Conservation (phyloP, 1,140 invertebrate species). For the Cyclina sinensis region DNA sequence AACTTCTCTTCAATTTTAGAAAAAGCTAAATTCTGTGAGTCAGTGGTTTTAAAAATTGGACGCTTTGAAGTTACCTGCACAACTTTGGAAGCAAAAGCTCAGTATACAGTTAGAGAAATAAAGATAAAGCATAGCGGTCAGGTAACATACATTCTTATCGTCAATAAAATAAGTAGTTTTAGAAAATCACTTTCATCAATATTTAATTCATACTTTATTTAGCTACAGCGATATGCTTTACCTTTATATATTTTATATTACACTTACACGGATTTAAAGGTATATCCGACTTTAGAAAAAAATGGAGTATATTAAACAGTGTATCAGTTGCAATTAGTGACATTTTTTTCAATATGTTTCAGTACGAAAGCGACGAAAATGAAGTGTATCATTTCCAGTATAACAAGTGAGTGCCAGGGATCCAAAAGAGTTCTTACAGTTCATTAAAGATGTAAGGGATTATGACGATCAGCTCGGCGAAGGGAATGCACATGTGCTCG, state of each 20-base stretch:
- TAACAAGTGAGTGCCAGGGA: background rate
- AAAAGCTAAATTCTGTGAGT: no score
- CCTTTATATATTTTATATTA: background rate
- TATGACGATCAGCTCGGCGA: slow-evolving; percentile 1
- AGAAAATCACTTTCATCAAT: no score
- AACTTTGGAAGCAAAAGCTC: background rate
- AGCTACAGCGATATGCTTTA: background rate
- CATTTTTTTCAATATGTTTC: background rate
- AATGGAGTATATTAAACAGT: background rate
- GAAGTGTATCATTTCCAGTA: background rate
- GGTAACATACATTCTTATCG: background rate
- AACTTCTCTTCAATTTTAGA: no score
- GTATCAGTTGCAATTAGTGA: no score
- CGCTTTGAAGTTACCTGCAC: background rate
- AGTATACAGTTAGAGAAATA: background rate
- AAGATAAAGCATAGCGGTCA: background rate
- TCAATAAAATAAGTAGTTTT: background rate
- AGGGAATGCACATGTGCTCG: background rate
- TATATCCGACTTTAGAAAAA: background rate
- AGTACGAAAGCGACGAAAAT: background rate
- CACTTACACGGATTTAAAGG: background rate
- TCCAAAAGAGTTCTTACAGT: background rate
- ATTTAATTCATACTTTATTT: no score
- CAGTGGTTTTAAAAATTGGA: background rate
- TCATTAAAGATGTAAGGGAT: background rate